A percentile compares a stretch with the other conserved stretches of the same genome.
phyloP scores from a whole-genome alignment of 2,888 invertebrate genomes.

The Phorcus lineatus region DNA sequence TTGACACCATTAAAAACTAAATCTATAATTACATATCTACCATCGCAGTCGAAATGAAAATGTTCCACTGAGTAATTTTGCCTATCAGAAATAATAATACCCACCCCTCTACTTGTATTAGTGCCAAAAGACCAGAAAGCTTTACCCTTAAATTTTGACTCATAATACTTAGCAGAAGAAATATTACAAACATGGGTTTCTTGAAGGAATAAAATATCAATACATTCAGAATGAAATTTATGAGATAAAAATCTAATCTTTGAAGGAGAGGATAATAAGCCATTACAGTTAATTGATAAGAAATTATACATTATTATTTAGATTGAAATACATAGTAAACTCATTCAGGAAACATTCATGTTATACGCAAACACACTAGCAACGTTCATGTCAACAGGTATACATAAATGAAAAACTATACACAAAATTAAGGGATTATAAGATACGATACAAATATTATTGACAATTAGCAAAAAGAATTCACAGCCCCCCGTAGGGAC shows the following conservation, averaged over 20 bases:
- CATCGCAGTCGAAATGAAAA: slow-evolving; percentile 10
- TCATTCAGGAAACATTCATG: no score
- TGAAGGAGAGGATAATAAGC: background rate
- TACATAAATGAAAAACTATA: no score
- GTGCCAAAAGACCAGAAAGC: slow-evolving; percentile 19
- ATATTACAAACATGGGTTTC: slow-evolving; percentile 14
- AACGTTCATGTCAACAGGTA: no score
- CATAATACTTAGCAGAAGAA: background rate
- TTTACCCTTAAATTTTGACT: background rate
- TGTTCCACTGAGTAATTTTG: background rate
- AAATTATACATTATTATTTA: background rate
- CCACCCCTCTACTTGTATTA: background rate
- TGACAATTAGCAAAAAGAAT: no score
- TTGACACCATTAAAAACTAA: background rate
- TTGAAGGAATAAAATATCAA: slow-evolving; percentile 15
- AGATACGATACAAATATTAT: no score
- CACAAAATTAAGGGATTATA: no score
- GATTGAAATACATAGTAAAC: no score
- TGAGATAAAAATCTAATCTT: background rate
- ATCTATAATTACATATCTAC: background rate
- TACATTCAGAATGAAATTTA: background rate
- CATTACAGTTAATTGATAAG: background rate
- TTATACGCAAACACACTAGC: no score
- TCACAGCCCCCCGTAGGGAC: no score
- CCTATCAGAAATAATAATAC: background rate